Base-by-base conservation (phyloP, 2,888 invertebrate genomes). In the Balanococcus diminutus region DNA sequence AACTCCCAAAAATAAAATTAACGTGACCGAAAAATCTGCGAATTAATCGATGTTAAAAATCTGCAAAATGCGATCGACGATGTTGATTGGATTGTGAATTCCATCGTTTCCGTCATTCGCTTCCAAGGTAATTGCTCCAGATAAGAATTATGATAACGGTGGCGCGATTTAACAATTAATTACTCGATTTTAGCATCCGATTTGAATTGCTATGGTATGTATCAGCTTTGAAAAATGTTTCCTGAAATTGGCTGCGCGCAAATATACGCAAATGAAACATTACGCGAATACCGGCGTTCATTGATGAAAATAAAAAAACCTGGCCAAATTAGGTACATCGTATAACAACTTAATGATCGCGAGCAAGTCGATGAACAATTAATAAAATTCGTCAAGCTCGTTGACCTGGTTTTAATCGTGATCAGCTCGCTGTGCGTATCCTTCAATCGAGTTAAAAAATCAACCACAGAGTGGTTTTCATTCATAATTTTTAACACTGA, bases 71-170 rank as follows among this genome's bases (percentile, higher is more conserved):
- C 9, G 61, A 67, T 67, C 61, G 61, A 67, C 61, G 61, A 67
- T 67, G 61, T 67, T 28, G 61, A n/a, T n/a, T 67, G 22, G 25
- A 67, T 67, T 25, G 9, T 8, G 25, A 67, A 67, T 32, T 75
- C 32, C 75, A 75, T 75, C 75, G 75, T 75, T 75, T 75, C 75
- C 75, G 75, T 75, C 75, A 32, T 75, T 75, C 75, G 19, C 11
- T 75, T 75, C n/a, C 75, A 25, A 32, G 32, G n/a, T 75, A 75
- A 75, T 75, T 75, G 32, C 32, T 75, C 75, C 75, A 32, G n/a
- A 75, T 75, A 75, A 75, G 32, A 75, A 75, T 25, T 32, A 32
- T n/a, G 31, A 75, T 75, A 75, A 75, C 75, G 75, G 75, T 75
- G 61, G 28, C 61, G 22, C 14, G 61, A 67, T 67, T 67, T 67